These are phyloP conservation scores for Pogonus chalceus DNA, from an alignment of 1,140 invertebrate genomes.

Conservation along the genomic window DNA sequence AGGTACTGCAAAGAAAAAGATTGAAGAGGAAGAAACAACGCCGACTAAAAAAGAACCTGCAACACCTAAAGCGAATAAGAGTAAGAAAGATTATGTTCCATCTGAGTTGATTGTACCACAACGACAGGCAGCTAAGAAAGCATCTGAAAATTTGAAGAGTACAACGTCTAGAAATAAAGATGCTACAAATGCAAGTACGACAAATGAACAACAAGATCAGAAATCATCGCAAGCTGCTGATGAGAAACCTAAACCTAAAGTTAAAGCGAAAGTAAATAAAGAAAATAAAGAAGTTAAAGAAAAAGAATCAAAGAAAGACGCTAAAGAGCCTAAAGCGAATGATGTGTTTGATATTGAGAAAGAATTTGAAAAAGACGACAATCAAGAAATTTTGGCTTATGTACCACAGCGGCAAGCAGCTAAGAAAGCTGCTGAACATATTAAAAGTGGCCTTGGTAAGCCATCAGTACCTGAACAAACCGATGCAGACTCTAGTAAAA, in stretches of 20 bases:
- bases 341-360: constrained; percentile 54
- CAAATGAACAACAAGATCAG: constrained; percentile 23
- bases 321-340: constrained; percentile 21
- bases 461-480: constrained; percentile 29
- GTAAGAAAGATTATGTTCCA: constrained; percentile 42
- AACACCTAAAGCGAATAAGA: constrained; percentile 19
- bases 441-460: constrained; percentile 69
- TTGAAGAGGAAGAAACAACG: constrained; percentile 35
- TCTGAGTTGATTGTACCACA: constrained; percentile 83
- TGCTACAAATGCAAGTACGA: neutral
- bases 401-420: constrained; percentile 83
- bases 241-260: constrained; percentile 24
- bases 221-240: constrained; percentile 30
- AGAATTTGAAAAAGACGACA: constrained; percentile 45
- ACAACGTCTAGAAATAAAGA: constrained; percentile 34
- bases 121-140: constrained; percentile 81
- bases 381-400: constrained; percentile 64
- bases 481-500: constrained; percentile 32
- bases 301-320: constrained; percentile 21
- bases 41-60: constrained; percentile 34
- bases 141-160: constrained; percentile 72
- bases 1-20: constrained; percentile 33
- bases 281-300: constrained; percentile 20
- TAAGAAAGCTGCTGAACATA: constrained; percentile 81
- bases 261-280: constrained; percentile 35